phyloP scores from a whole-genome alignment of 2,113 vertebrate species.

The Muntiacus muntjak region DNA sequence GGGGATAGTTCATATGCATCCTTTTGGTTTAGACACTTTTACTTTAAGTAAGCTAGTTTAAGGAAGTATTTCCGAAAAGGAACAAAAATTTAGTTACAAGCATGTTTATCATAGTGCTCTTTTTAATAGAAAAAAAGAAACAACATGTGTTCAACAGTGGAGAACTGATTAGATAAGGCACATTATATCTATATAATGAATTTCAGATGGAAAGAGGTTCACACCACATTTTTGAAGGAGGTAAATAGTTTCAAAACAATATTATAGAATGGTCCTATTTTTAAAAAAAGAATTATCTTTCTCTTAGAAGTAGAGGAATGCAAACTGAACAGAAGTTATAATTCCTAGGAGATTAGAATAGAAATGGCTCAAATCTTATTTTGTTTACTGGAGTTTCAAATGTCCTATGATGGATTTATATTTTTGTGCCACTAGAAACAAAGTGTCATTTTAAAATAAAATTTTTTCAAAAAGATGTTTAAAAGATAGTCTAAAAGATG shows the following conservation, averaged over 20 bases:
- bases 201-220: not conserved
- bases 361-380: not conserved
- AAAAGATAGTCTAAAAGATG: not conserved
- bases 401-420: not conserved
- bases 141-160: not conserved
- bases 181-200: not conserved
- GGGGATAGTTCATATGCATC: not conserved
- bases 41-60: not conserved
- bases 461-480: not conserved
- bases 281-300: not conserved
- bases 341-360: not conserved
- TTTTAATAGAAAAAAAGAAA: not conserved
- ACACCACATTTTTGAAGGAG: not conserved
- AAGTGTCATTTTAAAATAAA: not conserved
- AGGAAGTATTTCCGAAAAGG: not conserved
- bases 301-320: not conserved
- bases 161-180: not conserved
- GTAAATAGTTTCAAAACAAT: not conserved
- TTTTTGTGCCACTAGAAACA: not conserved
- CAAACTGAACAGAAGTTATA: not conserved
- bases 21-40: not conserved
- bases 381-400: not conserved
- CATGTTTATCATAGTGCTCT: not conserved
- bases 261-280: not conserved
- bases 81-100: not conserved